Evolutionary conservation across 1,140 invertebrate species (phyloP), one percentile per base, ranked within the genome.

Genomic region (Caenorhabditis inopinata): DNA sequence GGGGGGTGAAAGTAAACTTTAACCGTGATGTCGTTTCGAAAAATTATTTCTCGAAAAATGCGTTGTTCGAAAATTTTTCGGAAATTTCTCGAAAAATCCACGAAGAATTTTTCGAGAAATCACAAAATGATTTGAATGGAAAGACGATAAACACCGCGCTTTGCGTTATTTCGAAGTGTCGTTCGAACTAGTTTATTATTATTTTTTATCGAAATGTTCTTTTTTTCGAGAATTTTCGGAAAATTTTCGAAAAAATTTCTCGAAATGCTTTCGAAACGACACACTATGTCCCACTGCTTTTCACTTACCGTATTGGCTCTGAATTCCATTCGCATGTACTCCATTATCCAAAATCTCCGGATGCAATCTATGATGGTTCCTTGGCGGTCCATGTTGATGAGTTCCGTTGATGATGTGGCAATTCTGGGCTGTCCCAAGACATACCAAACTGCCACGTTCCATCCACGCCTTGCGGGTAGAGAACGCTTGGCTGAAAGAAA

Each of bases 381-480:
- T 68, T 2, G 58, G 32, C n/a, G 12, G 32, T 18, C n/a, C 25
- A 32, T n/a, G n/a, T n/a, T n/a, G n/a, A n/a, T n/a, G n/a, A n/a
- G n/a, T n/a, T n/a, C 9, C 25, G 16, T 21, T 38, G 32, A 42
- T 38, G 27, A 16, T 16, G 16, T 32, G 53, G n/a, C 58, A 68
- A 21, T 68, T 68, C 32, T 68, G 58, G 58, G 58, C 58, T 29
- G 58, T 38, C 32, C 58, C 58, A 18, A 68, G 32, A n/a, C 58
- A 68, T 1, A 62, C 53, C n/a, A 78, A 23, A 32, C 76, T 78
- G 32, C 76, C 76, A 42, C 76, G 42, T 49, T 78, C 76, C 51
- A 78, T 38, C 76, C 76, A 78, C 23, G 53, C 76, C 21, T 68
- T 35, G 11, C 58, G 58, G 4, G 58, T 68, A 11, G 58, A 68